phyloP scores from a whole-genome alignment of 1,140 invertebrate genomes.

The Elysia chlorotica region DNA sequence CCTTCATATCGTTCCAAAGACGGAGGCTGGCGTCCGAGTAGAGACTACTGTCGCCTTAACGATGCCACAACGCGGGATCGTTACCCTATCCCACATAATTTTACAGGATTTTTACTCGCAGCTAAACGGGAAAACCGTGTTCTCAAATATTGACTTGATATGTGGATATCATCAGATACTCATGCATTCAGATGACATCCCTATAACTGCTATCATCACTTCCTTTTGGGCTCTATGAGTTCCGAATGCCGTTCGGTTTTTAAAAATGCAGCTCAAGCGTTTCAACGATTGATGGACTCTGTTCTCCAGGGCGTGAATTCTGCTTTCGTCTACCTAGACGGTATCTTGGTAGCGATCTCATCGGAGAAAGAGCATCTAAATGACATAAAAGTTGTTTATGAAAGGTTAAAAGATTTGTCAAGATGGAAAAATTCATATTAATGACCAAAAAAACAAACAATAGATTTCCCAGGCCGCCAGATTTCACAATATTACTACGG shows the following conservation, averaged over 20 bases:
- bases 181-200: neutral
- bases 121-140: neutral
- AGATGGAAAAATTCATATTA: neutral
- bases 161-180: neutral
- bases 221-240: neutral
- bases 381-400: neutral
- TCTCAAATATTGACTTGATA: slow-evolving; percentile 1
- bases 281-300: neutral
- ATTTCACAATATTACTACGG: neutral
- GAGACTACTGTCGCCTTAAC: neutral
- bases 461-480: neutral
- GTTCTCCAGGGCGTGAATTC: neutral
- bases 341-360: neutral
- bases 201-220: neutral
- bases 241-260: slow-evolving; percentile 8
- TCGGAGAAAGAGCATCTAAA: slow-evolving; percentile 35
- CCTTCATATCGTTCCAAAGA: neutral
- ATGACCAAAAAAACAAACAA: neutral
- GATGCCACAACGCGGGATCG: neutral
- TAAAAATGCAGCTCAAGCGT: neutral
- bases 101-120: neutral
- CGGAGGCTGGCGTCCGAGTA: neutral
- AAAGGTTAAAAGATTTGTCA: neutral
- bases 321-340: slow-evolving; percentile 1
- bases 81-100: neutral